These are phyloP conservation scores for Prostheceraeus crozeri DNA, from an alignment of 2,888 invertebrate genomes.

Conservation along the genomic window DNA sequence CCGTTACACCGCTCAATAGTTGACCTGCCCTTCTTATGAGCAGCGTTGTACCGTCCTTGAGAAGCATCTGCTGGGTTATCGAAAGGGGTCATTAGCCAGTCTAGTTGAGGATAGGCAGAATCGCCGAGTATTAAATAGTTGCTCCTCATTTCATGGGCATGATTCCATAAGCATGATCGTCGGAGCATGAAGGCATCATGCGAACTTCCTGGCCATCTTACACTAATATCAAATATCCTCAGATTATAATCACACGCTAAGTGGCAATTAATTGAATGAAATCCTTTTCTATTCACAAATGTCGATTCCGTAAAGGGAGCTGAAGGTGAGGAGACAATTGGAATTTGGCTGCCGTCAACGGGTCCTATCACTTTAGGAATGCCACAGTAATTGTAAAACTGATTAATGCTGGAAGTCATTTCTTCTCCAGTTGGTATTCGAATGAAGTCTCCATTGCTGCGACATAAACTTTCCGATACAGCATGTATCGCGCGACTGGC, in stretches of 20 bases:
- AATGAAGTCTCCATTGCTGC: no score
- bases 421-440: no score
- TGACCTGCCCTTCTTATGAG: constrained; percentile 14
- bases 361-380: no score
- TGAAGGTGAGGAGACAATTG: no score
- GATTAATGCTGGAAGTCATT: no score
- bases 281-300: constrained; percentile 26
- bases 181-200: constrained; percentile 20
- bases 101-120: constrained; percentile 16
- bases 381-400: no score
- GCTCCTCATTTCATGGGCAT: background rate
- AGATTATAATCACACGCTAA: constrained; percentile 1
- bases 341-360: no score
- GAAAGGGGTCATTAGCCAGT: constrained; percentile 10
- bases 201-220: constrained; percentile 7
- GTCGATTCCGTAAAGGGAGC: no score
- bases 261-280: constrained; percentile 22
- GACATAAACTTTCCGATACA: no score
- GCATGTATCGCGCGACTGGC: no score
- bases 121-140: background rate
- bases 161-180: background rate
- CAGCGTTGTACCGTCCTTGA: constrained; percentile 5
- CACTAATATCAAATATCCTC: constrained; percentile 11
- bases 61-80: constrained; percentile 1
- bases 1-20: constrained; percentile 11